Evolutionary conservation across 2,888 invertebrate species (phyloP).

Genomic region (Apoderus coryli): DNA sequence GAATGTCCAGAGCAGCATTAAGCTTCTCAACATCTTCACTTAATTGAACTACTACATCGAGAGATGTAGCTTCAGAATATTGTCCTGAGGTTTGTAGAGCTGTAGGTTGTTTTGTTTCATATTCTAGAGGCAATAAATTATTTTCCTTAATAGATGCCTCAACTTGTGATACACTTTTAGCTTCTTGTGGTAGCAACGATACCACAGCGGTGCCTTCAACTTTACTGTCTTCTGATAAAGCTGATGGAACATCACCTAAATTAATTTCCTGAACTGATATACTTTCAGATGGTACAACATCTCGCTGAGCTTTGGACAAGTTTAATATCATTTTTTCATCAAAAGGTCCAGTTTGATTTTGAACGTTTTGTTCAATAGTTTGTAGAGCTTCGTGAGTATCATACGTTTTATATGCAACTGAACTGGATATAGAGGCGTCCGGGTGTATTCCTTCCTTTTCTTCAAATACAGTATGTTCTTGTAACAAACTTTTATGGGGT

Average conservation of each 20-base stretch:
- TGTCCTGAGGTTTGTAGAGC: conserved; percentile 15
- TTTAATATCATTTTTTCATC: conserved; percentile 32
- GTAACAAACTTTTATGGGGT: conserved; percentile 30
- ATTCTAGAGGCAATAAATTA: conserved; percentile 26
- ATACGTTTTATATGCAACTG: conserved; percentile 27
- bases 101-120: conserved; percentile 13
- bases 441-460: conserved; percentile 32
- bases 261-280: conserved; percentile 34
- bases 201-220: conserved; percentile 33
- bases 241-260: conserved; percentile 25
- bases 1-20: conserved; percentile 25
- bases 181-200: conserved; percentile 46
- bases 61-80: conserved; percentile 16
- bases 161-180: conserved; percentile 48
- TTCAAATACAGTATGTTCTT: conserved; percentile 27
- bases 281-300: conserved; percentile 34
- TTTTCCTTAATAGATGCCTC: conserved; percentile 45
- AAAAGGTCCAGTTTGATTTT: conserved; percentile 36
- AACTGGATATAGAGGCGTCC: conserved; percentile 19
- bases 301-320: conserved; percentile 32
- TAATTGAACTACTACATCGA: conserved; percentile 14
- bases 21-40: conserved; percentile 11
- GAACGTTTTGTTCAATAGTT: conserved; percentile 39
- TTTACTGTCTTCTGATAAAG: conserved; percentile 29
- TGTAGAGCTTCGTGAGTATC: conserved; percentile 37